These are phyloP conservation scores for Fundulus diaphanus DNA, from an alignment of 2,797 vertebrate species.

Conservation along the genomic window DNA sequence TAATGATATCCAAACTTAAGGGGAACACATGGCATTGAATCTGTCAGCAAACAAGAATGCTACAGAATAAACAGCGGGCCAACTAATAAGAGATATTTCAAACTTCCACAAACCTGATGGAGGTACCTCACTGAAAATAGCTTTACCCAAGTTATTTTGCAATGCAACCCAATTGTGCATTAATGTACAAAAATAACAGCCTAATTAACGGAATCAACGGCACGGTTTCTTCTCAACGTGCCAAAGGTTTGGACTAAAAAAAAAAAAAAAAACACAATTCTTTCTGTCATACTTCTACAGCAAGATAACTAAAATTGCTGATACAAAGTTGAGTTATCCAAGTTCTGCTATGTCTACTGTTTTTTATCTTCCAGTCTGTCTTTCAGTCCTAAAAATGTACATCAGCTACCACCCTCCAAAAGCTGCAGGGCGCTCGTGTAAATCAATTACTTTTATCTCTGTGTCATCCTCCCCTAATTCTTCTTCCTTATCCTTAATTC, in stretches of 20 bases:
- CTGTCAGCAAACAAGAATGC: neutral
- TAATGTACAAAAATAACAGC: neutral
- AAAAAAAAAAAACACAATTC: too few relatives aligned
- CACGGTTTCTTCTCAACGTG: neutral
- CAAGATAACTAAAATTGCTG: neutral
- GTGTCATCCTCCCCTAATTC: slow-evolving; percentile 17
- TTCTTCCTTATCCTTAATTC: slow-evolving; percentile 32
- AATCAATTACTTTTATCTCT: slow-evolving; percentile 64
- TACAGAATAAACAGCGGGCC: neutral
- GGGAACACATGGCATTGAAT: neutral
- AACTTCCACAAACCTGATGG: neutral
- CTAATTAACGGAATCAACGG: neutral
- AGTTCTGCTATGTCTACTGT: neutral
- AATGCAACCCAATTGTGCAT: neutral
- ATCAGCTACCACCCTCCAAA: slow-evolving; percentile 48
- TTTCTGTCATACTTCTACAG: neutral
- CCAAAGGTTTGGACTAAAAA: neutral
- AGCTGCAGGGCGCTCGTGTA: slow-evolving; percentile 36
- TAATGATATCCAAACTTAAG: neutral
- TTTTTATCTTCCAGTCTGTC: slow-evolving; percentile 5
- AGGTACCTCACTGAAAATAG: neutral
- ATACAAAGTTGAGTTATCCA: neutral
- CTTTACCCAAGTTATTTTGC: neutral
- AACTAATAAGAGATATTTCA: neutral
- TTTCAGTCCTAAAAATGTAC: slow-evolving; percentile 13